Conservation (phyloP, 2,113 vertebrate species). For the Cygnus buccinator region DNA sequence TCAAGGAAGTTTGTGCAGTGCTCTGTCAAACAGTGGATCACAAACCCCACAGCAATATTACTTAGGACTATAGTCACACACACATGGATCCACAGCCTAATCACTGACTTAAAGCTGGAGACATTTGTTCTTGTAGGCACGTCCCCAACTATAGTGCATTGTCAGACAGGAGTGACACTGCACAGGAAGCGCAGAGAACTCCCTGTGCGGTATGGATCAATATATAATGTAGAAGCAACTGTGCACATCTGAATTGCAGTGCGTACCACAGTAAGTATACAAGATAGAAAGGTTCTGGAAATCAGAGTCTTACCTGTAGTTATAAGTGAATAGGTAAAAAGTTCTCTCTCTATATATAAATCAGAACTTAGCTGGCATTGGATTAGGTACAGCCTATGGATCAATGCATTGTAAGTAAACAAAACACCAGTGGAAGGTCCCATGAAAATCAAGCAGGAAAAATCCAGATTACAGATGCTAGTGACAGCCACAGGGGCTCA, state of each 20-base stretch:
- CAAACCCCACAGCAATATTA: not conserved
- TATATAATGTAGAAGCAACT: too few relatives aligned
- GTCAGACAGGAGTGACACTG: not conserved
- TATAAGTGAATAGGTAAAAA: not conserved
- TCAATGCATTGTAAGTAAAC: not conserved
- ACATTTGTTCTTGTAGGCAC: not conserved
- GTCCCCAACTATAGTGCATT: rapidly evolving
- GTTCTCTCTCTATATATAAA: not conserved
- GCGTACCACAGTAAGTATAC: too few relatives aligned
- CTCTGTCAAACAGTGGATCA: not conserved
- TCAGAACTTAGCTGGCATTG: not conserved
- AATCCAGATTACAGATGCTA: slow-evolving; percentile 3
- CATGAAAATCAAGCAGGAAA: not conserved
- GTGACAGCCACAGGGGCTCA: not conserved
- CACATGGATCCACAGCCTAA: rapidly evolving
- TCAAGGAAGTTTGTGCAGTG: not conserved
- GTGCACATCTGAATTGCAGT: too few relatives aligned
- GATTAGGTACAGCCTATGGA: rapidly evolving
- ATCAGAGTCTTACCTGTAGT: not conserved
- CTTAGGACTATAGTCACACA: not conserved
- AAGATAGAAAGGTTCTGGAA: not conserved
- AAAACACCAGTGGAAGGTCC: not conserved
- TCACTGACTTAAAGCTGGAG: not conserved
- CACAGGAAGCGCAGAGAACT: not conserved
- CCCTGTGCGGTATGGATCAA: not conserved